Percentiles rank a stretch among this genome's conserved stretches.
phyloP scores from a whole-genome alignment of 1,140 invertebrate genomes.

The Lanistes nyassanus region DNA sequence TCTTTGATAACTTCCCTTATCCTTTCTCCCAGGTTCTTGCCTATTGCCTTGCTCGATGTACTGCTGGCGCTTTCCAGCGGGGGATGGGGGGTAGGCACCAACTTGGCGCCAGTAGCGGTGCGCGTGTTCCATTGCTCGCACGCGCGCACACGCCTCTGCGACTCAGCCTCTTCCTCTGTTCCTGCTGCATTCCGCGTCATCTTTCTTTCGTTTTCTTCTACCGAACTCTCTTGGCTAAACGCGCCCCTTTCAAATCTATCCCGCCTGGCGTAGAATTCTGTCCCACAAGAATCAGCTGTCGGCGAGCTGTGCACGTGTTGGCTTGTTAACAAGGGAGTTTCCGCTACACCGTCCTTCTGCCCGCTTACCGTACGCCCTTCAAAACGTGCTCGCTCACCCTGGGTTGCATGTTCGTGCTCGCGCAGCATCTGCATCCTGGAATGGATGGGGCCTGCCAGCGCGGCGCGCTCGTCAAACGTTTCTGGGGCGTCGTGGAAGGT shows the following conservation, averaged over 20 bases:
- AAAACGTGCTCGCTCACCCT: neutral
- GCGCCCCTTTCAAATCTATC: neutral
- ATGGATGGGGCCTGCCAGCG: no score
- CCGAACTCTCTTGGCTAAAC: neutral
- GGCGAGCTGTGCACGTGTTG: neutral
- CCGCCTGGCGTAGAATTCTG: neutral
- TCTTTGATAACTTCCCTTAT: slow-evolving; percentile 19
- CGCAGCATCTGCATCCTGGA: no score
- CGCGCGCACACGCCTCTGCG: neutral
- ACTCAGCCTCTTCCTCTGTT: neutral
- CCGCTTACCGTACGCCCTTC: slow-evolving; percentile 10
- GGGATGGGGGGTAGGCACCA: neutral
- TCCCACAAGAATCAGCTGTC: neutral
- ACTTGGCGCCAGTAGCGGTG: neutral
- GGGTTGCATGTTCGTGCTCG: no score
- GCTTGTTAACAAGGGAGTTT: no score
- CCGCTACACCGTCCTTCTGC: neutral
- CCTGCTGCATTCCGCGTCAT: slow-evolving; percentile 1
- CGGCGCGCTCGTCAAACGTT: no score
- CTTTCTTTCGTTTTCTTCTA: neutral
- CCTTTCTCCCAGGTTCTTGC: slow-evolving; percentile 16
- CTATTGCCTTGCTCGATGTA: neutral
- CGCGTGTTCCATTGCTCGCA: neutral
- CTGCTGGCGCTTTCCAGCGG: neutral
- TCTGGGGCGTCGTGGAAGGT: no score